Base-by-base conservation (phyloP, 2,888 invertebrate genomes). In the Epinotia bilunana region DNA sequence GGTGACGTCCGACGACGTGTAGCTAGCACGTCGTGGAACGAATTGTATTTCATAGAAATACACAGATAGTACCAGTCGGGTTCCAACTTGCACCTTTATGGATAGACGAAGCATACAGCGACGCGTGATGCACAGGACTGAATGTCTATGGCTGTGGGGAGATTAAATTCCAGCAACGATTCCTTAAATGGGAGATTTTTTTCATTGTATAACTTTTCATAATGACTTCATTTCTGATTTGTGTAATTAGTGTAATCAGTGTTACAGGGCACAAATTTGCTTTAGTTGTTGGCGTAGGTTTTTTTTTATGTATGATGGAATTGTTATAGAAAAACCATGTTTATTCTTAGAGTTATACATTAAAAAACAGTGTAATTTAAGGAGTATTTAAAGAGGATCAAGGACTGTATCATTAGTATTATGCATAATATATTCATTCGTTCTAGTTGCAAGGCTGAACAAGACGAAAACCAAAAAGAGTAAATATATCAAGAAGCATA, bases 401-500 rank as follows among this genome's bases (percentile, higher is more conserved):
- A 46, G 46, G 13, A 46, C 12, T 13, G 53, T 53, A 53, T 53
- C 16, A n/a, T n/a, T 5, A n/a, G 53, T n/a, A 53, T 53, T 53
- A n/a, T n/a, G 53, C 6, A 53, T 53, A n/a, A 46, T 16, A 28
- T 65, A 53, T 33, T 28, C n/a, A 33, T 65, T 53, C 49, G 65
- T 53, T 65, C 65, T 65, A 67, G 7, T 67, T 33, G 12, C 6
- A 57, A 33, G 55, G 6, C 7, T 39, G 7, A 7, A 39, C 9
- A 67, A 67, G n/a, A 6, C 2, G 57, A 20, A 57, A 55, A 55
- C 67, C 67, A 67, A 55, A 67, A 67, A 39, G 55, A 55, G 49
- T 64, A 64, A 49, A 64, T 65, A n/a, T 65, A 53, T 23, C 64
- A 64, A 64, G 28, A 64, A n/a, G 49, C 53, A n/a, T 16, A 12